Percentiles rank a stretch among this genome's conserved stretches.
phyloP scores from a whole-genome alignment of 1,140 invertebrate genomes.

The Halictus rubicundus region DNA sequence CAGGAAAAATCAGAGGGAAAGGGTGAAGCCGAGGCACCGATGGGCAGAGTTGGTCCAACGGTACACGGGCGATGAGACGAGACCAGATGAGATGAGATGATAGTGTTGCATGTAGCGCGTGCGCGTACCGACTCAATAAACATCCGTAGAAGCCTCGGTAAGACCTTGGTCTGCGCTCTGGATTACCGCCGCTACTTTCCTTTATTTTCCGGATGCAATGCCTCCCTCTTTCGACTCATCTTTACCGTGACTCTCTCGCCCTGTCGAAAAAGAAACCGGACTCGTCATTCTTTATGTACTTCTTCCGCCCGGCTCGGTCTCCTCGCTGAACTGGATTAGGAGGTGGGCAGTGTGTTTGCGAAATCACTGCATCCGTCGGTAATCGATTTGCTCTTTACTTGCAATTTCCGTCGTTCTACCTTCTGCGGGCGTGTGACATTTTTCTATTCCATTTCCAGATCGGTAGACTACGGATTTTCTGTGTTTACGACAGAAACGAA shows the following conservation, averaged over 20 bases:
- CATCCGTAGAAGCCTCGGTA: conserved; percentile 75
- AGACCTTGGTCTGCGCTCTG: conserved; percentile 74
- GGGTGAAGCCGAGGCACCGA: background rate
- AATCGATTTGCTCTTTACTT: background rate
- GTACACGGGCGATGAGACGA: conserved; percentile 65
- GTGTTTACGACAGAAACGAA: too few relatives aligned
- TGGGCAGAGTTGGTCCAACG: conserved; percentile 30
- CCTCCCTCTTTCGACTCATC: conserved; percentile 43
- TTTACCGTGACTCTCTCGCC: conserved; percentile 40
- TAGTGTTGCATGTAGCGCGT: conserved; percentile 69
- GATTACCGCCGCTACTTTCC: conserved; percentile 75
- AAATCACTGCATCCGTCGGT: background rate
- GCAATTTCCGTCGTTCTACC: background rate
- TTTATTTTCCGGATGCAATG: conserved; percentile 71
- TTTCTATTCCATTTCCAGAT: too few relatives aligned
- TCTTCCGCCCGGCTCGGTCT: background rate
- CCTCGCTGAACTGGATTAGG: background rate
- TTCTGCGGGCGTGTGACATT: too few relatives aligned
- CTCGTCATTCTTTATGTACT: conserved; percentile 43
- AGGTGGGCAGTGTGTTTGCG: background rate
- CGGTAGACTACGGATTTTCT: too few relatives aligned
- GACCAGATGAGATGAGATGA: conserved; percentile 71
- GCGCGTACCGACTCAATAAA: conserved; percentile 77
- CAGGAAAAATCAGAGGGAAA: conserved; percentile 35
- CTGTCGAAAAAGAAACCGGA: conserved; percentile 24